Percentiles rank a stretch among this genome's conserved stretches.
These are phyloP conservation scores for Dastarcus helophoroides DNA, from an alignment of 2,888 invertebrate species.

Conservation along the genomic window DNA sequence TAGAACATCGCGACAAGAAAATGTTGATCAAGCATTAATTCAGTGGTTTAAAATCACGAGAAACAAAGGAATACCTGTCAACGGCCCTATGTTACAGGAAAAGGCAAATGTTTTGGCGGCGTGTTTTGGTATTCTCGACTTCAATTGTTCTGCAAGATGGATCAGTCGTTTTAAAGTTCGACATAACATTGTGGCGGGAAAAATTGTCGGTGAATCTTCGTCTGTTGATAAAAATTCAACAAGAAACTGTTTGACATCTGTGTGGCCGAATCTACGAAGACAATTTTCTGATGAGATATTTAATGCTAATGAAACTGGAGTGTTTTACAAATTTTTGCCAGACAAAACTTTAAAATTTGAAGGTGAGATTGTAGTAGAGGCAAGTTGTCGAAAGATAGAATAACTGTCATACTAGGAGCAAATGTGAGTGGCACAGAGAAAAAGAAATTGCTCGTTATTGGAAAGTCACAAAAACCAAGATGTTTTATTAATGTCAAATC, in stretches of 20 bases:
- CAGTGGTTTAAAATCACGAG: constrained; percentile 14
- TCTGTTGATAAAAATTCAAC: constrained; percentile 7
- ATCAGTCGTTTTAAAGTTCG: constrained; percentile 15
- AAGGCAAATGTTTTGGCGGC: constrained; percentile 15
- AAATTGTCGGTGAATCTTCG: constrained; percentile 14
- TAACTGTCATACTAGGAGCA: constrained; percentile 18
- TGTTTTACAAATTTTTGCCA: constrained; percentile 17
- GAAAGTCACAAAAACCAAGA: constrained; percentile 12
- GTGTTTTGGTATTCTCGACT: constrained; percentile 11
- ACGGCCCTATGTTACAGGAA: constrained; percentile 16
- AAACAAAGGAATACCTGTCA: constrained; percentile 13
- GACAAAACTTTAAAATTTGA: constrained; percentile 19
- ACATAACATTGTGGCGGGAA: constrained; percentile 16
- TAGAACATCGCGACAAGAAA: constrained; percentile 11
- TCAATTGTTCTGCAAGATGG: constrained; percentile 16
- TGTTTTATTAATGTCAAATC: constrained; percentile 11
- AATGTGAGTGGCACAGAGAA: constrained; percentile 21
- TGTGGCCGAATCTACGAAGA: constrained; percentile 14
- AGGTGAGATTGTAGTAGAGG: constrained; percentile 21
- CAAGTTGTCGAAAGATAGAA: constrained; percentile 21
- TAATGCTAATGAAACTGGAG: constrained; percentile 23
- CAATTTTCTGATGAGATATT: constrained; percentile 18
- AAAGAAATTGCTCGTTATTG: constrained; percentile 12
- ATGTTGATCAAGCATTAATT: constrained; percentile 13
- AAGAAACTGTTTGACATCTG: constrained; percentile 10